A percentile compares a stretch with the other conserved stretches of the same genome.
These are phyloP conservation scores for Drosophila ambigua DNA, from an alignment of 1,140 invertebrate species.

Conservation along the genomic window DNA sequence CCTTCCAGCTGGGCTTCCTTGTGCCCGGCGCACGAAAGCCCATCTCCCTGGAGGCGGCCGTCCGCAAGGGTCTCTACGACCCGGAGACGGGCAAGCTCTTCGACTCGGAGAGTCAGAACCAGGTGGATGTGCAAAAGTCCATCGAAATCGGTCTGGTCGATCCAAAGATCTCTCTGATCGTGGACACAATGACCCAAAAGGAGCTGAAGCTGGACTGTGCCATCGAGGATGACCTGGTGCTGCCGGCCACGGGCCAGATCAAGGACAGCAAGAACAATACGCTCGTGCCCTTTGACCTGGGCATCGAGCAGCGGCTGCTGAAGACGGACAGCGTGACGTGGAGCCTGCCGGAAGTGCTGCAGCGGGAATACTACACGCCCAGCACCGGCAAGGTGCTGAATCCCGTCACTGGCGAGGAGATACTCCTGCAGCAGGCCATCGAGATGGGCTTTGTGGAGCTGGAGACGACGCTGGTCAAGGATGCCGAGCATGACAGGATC, in stretches of 20 bases:
- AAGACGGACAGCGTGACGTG: conserved; percentile 89
- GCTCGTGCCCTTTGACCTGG: conserved; percentile 88
- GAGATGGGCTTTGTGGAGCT: conserved; percentile 89
- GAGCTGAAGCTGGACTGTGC: conserved; percentile 89
- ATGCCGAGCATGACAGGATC: conserved; percentile 88
- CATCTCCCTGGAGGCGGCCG: conserved; percentile 90
- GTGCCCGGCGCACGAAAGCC: conserved; percentile 88
- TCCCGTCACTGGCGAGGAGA: conserved; percentile 90
- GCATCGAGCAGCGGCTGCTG: conserved; percentile 88
- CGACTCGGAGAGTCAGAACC: conserved; percentile 89
- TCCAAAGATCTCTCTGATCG: conserved; percentile 92
- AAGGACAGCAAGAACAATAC: conserved; percentile 88
- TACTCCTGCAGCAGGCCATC: conserved; percentile 90
- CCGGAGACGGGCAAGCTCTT: conserved; percentile 88
- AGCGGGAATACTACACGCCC: conserved; percentile 91
- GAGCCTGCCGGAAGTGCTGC: conserved; percentile 90
- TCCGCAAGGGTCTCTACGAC: conserved; percentile 89
- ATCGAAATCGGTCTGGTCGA: conserved; percentile 92
- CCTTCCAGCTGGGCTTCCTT: conserved; percentile 89
- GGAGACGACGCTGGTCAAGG: conserved; percentile 88
- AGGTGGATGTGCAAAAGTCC: conserved; percentile 89
- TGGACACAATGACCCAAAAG: conserved; percentile 89
- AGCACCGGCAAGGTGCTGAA: conserved; percentile 91
- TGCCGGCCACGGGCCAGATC: conserved; percentile 88
- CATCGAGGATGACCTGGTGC: conserved; percentile 88